Percentiles rank a stretch among this genome's conserved stretches.
phyloP scores from a whole-genome alignment of 2,113 vertebrate genomes.

The Upupa epops region DNA sequence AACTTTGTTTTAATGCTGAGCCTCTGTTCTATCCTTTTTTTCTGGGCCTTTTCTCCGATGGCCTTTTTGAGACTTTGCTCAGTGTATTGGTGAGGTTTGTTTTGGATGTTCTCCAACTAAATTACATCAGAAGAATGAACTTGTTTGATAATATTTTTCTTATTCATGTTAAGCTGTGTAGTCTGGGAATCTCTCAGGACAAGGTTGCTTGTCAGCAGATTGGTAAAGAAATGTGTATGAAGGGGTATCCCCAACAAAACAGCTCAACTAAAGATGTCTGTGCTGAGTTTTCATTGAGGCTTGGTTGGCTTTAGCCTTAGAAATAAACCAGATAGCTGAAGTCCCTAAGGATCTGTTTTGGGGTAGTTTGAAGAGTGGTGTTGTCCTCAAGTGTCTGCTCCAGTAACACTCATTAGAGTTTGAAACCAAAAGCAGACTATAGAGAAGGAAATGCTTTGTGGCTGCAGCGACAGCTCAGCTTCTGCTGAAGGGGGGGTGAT shows the following conservation, averaged over 20 bases:
- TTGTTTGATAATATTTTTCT: neutral
- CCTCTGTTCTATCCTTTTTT: neutral
- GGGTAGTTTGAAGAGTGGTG: neutral
- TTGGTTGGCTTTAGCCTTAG: neutral
- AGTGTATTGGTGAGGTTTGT: neutral
- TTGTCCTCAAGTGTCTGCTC: neutral
- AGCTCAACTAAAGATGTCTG: neutral
- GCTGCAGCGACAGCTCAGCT: rapidly evolving
- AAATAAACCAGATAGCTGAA: neutral
- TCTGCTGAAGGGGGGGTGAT: neutral
- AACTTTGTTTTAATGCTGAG: neutral
- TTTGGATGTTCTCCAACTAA: neutral
- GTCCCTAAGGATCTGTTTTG: neutral
- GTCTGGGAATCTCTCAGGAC: neutral
- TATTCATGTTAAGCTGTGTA: neutral
- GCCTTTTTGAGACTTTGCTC: neutral
- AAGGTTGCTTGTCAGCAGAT: neutral
- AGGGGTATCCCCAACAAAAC: neutral
- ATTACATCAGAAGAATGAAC: neutral
- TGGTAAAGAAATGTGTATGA: neutral
- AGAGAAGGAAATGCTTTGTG: neutral
- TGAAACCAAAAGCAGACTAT: neutral
- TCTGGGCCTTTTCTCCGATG: neutral
- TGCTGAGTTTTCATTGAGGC: neutral
- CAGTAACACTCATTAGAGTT: neutral